phyloP scores from a whole-genome alignment of 2,113 vertebrate species.

The Miniopterus natalensis region DNA sequence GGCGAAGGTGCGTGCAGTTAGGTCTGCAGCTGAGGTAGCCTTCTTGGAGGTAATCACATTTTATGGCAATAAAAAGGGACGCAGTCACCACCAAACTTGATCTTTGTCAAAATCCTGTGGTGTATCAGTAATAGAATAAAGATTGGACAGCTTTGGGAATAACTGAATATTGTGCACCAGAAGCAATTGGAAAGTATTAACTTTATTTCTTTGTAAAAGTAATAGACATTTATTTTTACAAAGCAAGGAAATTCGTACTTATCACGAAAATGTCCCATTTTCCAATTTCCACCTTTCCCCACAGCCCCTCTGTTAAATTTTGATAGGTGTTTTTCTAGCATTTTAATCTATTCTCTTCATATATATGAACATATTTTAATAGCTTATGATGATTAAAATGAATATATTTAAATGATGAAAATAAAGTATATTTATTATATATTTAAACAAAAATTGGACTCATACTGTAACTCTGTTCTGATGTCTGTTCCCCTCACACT shows the following conservation, averaged over 20 bases:
- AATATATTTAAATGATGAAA: neutral
- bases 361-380: neutral
- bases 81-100: neutral
- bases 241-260: neutral
- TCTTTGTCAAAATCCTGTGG: neutral
- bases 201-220: neutral
- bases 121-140: neutral
- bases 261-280: neutral
- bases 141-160: neutral
- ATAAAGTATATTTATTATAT: neutral
- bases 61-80: neutral
- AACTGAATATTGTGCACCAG: neutral
- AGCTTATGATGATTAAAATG: neutral
- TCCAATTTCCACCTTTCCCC: neutral
- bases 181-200: neutral
- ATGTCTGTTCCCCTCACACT: neutral
- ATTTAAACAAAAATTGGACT: neutral
- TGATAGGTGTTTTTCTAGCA: neutral
- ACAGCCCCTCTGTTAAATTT: neutral
- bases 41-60: neutral
- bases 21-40: neutral
- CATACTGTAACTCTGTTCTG: neutral
- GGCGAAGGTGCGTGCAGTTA: neutral
- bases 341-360: neutral
- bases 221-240: slow-evolving; percentile 30